Evolutionary conservation across 92 coral and sea anemone species (phyloP).

Genomic region (Zoanthus sansibaricus): DNA sequence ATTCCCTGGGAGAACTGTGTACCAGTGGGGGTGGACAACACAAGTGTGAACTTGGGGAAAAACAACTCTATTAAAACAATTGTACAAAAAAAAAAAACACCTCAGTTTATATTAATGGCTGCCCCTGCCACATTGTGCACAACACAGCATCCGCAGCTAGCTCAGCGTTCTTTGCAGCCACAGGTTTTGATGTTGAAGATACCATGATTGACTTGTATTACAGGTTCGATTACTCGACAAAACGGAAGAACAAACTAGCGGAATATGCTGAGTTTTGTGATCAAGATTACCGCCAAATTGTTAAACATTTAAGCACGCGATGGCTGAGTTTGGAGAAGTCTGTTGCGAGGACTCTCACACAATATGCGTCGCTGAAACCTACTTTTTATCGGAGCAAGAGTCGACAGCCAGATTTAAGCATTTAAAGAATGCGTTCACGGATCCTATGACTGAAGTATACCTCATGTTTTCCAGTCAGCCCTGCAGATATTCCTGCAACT

Average conservation of each 20-base stretch:
- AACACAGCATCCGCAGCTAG: slow-evolving; percentile 21
- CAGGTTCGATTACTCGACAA: slow-evolving; percentile 68
- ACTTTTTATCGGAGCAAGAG: slow-evolving; percentile 45
- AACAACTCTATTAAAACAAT: slow-evolving; percentile 42
- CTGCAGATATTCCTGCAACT: slow-evolving; percentile 11
- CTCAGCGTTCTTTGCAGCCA: slow-evolving; percentile 36
- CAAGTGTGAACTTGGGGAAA: too few relatives aligned
- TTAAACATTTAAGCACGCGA: slow-evolving; percentile 16
- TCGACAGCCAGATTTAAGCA: slow-evolving; percentile 57
- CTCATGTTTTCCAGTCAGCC: slow-evolving; percentile 46
- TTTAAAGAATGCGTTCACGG: slow-evolving; percentile 46
- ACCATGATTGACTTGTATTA: slow-evolving; percentile 61
- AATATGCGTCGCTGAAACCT: slow-evolving; percentile 30
- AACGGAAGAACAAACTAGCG: slow-evolving; percentile 39
- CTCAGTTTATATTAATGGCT: slow-evolving; percentile 27
- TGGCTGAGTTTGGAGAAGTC: slow-evolving; percentile 49
- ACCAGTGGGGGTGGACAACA: slow-evolving; percentile 3
- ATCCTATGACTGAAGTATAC: slow-evolving; percentile 52
- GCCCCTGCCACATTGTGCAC: slow-evolving; percentile 47
- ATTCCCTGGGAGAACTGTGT: slow-evolving; percentile 53
- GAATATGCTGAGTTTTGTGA: slow-evolving; percentile 43
- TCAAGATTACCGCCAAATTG: neutral
- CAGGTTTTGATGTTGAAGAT: slow-evolving; percentile 74
- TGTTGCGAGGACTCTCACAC: slow-evolving; percentile 4
- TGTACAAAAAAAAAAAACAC: neutral